Conservation (phyloP, 2,888 invertebrate genomes). For the Siphlonurus alternatus region DNA sequence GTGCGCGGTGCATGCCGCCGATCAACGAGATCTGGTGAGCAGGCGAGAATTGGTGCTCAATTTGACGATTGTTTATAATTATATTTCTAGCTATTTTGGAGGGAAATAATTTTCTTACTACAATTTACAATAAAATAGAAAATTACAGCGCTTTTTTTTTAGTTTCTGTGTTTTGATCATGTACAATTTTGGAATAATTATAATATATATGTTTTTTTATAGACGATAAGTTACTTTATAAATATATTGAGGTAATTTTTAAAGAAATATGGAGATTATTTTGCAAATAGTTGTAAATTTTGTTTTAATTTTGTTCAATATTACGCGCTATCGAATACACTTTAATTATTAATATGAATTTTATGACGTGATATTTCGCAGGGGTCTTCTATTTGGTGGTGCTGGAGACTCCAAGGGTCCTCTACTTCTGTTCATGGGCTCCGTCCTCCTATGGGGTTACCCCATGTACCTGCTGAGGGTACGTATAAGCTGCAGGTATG, state of each 20-base stretch:
- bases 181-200: too few species aligned
- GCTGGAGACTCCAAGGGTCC: slow-evolving; percentile 85
- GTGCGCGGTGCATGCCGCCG: slow-evolving; percentile 75
- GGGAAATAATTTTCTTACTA: neutral
- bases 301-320: neutral
- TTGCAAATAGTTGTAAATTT: neutral
- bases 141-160: too few species aligned
- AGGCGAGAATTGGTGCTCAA: neutral
- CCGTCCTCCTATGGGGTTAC: slow-evolving; percentile 79
- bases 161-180: too few species aligned
- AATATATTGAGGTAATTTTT: too few species aligned
- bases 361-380: slow-evolving; percentile 19
- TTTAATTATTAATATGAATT: neutral
- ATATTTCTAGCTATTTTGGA: too few species aligned
- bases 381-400: slow-evolving; percentile 75
- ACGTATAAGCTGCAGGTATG: too few species aligned
- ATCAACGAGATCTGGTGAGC: slow-evolving; percentile 62
- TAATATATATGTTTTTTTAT: too few species aligned
- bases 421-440: slow-evolving; percentile 65
- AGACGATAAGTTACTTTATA: too few species aligned
- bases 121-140: slow-evolving; percentile 2
- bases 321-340: too few species aligned
- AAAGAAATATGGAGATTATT: slow-evolving; percentile 8
- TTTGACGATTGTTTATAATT: too few species aligned
- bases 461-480: slow-evolving; percentile 83